phyloP scores from a whole-genome alignment of 64 coral and sea anemone genomes.

The Astreopora myriophthalma region DNA sequence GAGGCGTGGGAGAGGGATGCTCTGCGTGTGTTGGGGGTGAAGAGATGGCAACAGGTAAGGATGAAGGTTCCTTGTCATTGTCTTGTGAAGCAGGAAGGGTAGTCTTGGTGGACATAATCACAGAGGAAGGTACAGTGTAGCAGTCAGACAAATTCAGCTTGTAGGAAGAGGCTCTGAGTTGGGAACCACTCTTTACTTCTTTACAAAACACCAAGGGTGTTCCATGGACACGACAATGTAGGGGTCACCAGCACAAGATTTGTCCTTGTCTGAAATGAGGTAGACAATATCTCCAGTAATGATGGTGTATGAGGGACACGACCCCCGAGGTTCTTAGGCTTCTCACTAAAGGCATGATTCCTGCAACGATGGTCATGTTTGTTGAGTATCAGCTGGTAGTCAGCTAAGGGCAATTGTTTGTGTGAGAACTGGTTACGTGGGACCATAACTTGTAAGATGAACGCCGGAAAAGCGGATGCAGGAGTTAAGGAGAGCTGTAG shows the following conservation, averaged over 20 bases:
- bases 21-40: neutral
- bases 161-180: slow-evolving; percentile 52
- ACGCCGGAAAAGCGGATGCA: neutral
- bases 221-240: slow-evolving; percentile 24
- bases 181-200: slow-evolving; percentile 36
- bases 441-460: slow-evolving; percentile 65
- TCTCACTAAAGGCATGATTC: slow-evolving; percentile 52
- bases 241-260: slow-evolving; percentile 36
- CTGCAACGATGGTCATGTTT: neutral
- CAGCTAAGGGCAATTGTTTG: slow-evolving; percentile 48
- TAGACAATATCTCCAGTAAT: slow-evolving; percentile 42
- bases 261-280: slow-evolving; percentile 29
- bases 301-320: neutral
- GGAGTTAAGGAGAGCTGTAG: slow-evolving; percentile 52
- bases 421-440: slow-evolving; percentile 56
- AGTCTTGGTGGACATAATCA: neutral
- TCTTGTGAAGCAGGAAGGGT: neutral
- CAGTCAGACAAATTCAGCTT: slow-evolving; percentile 51
- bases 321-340: slow-evolving; percentile 16
- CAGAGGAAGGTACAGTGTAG: slow-evolving; percentile 3
- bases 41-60: neutral
- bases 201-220: slow-evolving; percentile 30
- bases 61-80: neutral
- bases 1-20: neutral
- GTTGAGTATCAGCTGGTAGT: slow-evolving; percentile 41